A percentile compares a stretch with the other conserved stretches of the same genome.
Evolutionary conservation across 2,113 vertebrate species (phyloP).

Genomic region (Pandion haliaetus): DNA sequence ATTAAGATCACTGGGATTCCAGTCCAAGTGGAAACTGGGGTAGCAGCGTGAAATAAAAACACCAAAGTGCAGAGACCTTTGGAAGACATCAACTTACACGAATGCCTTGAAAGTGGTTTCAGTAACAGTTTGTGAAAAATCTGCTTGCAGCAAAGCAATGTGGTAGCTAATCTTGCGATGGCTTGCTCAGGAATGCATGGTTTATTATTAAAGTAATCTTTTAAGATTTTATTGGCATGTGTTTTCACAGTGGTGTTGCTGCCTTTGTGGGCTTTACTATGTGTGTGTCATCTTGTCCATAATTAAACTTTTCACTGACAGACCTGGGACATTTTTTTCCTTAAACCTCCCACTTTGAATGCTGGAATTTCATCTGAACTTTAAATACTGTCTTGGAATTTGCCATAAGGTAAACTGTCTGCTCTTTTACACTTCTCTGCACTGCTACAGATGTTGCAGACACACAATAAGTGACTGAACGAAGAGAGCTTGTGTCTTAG

Average conservation of each 20-base stretch:
- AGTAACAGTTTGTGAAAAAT: conserved; percentile 46
- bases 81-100: background rate
- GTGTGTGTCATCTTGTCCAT: conserved; percentile 57
- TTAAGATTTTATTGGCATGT: conserved; percentile 78
- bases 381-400: conserved; percentile 19
- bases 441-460: background rate
- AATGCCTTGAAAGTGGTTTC: background rate
- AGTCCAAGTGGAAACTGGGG: background rate
- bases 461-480: background rate
- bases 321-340: background rate
- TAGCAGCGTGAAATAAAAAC: background rate
- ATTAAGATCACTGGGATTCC: background rate
- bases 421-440: background rate
- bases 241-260: conserved; percentile 47
- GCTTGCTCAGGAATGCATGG: conserved; percentile 76
- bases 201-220: conserved; percentile 80
- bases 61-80: background rate
- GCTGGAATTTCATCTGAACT: conserved; percentile 25
- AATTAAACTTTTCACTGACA: conserved; percentile 43
- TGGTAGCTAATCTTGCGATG: conserved; percentile 71
- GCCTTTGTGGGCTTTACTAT: conserved; percentile 38
- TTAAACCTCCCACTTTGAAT: conserved; percentile 11
- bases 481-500: background rate
- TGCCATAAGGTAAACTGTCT: conserved; percentile 16
- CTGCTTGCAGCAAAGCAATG: conserved; percentile 55